A percentile compares a stretch with the other conserved stretches of the same genome.
phyloP scores from a whole-genome alignment of 2,888 invertebrate genomes.

The Vanessa cardui region DNA sequence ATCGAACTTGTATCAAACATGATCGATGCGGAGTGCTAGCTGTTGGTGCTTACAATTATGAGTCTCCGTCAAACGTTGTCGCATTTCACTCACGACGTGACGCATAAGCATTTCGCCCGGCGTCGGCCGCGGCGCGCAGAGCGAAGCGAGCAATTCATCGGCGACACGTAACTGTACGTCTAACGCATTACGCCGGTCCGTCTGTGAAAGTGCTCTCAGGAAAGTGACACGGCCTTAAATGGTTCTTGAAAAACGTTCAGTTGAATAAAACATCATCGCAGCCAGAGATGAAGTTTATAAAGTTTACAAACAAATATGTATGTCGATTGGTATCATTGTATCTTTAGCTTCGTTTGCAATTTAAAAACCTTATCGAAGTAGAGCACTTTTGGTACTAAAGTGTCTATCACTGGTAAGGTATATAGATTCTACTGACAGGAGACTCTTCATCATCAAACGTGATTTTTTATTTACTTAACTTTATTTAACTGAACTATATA shows the following conservation, averaged over 20 bases:
- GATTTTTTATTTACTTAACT: no score
- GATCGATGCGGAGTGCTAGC: no score
- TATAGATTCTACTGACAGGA: no score
- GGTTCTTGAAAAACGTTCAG: conserved; percentile 31
- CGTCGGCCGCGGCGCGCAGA: not conserved
- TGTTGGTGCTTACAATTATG: not conserved
- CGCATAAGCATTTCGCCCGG: not conserved
- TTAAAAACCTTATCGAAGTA: no score
- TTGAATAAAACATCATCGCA: not conserved
- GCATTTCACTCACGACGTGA: not conserved
- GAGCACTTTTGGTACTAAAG: no score
- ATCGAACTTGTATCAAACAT: no score
- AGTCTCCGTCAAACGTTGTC: not conserved
- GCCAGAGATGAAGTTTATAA: not conserved
- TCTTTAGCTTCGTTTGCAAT: no score
- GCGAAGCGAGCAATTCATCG: conserved; percentile 15
- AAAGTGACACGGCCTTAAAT: conserved; percentile 43
- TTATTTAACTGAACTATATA: no score
- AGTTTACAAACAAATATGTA: no score
- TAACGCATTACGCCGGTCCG: conserved; percentile 28
- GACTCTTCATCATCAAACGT: no score
- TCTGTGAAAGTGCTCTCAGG: conserved; percentile 45
- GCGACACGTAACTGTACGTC: conserved; percentile 11
- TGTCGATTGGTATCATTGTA: no score
- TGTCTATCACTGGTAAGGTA: no score